Conservation (phyloP, 2,888 invertebrate genomes). For the Malachius bipustulatus region DNA sequence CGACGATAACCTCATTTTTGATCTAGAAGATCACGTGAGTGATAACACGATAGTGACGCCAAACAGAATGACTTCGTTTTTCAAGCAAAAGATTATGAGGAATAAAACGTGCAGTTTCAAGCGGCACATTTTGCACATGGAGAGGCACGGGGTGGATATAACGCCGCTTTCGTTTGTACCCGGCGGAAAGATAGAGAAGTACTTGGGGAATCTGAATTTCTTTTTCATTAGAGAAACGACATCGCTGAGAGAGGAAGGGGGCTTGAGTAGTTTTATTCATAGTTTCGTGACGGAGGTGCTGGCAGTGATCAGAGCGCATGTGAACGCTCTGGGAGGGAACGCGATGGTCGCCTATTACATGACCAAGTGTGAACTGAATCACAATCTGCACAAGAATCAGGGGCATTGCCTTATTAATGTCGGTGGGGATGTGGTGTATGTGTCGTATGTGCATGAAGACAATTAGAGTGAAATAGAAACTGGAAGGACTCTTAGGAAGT, state of each 20-base stretch:
- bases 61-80: too few relatives aligned
- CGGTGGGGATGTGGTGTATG: slow-evolving; percentile 85
- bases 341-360: slow-evolving; percentile 90
- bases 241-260: slow-evolving; percentile 83
- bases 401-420: slow-evolving; percentile 93
- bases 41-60: too few relatives aligned
- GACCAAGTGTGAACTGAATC: slow-evolving; percentile 80
- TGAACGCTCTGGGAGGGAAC: slow-evolving; percentile 87
- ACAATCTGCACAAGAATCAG: slow-evolving; percentile 96
- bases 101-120: too few relatives aligned
- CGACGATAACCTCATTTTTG: slow-evolving; percentile 75
- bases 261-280: slow-evolving; percentile 88
- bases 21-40: slow-evolving; percentile 56
- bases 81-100: too few relatives aligned
- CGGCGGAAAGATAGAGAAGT: slow-evolving; percentile 64
- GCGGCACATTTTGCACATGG: slow-evolving; percentile 35
- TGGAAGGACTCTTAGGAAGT: too few relatives aligned
- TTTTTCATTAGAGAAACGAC: slow-evolving; percentile 94
- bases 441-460: slow-evolving; percentile 53
- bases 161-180: slow-evolving; percentile 71
- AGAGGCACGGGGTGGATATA: slow-evolving; percentile 60
- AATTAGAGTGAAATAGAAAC: too few relatives aligned
- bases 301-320: slow-evolving; percentile 87
- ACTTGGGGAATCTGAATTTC: slow-evolving; percentile 83
- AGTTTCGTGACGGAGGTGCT: slow-evolving; percentile 88